Evolutionary conservation across 2,797 vertebrate species (phyloP).

Genomic region (Pseudomugil tenellus): DNA sequence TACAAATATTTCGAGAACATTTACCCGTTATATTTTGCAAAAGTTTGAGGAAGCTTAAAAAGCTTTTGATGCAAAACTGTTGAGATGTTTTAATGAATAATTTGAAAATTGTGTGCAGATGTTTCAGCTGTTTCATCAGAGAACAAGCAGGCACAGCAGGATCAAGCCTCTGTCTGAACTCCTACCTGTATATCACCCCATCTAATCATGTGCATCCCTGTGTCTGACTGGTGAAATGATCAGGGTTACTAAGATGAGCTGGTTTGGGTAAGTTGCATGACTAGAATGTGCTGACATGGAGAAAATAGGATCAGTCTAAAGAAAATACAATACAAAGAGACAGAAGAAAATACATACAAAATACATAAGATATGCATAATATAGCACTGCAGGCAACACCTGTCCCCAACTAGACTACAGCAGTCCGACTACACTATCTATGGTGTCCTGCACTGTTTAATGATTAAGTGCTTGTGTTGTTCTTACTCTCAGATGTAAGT

Average conservation of each 20-base stretch:
- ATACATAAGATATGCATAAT: not conserved
- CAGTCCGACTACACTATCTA: no score
- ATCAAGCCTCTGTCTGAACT: conserved; percentile 4
- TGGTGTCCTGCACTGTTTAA: no score
- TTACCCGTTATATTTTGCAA: not conserved
- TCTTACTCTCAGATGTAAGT: no score
- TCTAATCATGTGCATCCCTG: conserved; percentile 9
- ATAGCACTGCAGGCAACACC: no score
- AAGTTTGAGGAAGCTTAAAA: not conserved
- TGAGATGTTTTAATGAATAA: not conserved
- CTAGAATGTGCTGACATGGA: not conserved
- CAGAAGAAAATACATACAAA: no score
- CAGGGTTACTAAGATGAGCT: conserved; percentile 3
- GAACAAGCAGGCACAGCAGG: conserved; percentile 7
- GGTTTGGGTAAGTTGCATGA: conserved; percentile 3
- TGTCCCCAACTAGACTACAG: no score
- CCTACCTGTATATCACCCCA: not conserved
- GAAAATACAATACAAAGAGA: no score
- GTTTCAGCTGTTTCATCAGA: not conserved
- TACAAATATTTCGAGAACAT: not conserved
- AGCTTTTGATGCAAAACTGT: not conserved
- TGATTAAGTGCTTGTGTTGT: no score
- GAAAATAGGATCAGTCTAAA: no score
- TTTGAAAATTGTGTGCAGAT: not conserved
- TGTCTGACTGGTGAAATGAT: conserved; percentile 17